A percentile compares a stretch with the other conserved stretches of the same genome.
These are phyloP conservation scores for Pterocles burchelli DNA, from an alignment of 2,113 vertebrate species.

Conservation along the genomic window DNA sequence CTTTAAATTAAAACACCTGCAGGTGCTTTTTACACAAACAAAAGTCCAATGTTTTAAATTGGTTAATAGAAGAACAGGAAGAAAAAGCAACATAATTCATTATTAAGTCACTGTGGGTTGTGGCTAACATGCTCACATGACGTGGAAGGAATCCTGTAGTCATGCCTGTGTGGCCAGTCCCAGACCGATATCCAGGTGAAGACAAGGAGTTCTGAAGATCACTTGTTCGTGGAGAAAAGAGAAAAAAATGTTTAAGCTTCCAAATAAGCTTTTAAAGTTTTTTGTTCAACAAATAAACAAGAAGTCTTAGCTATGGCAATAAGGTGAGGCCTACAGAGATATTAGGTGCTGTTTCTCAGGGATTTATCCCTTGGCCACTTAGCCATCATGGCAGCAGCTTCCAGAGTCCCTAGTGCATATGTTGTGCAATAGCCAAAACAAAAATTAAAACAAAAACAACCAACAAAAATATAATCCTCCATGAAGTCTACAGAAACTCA, in stretches of 20 bases:
- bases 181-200: slow-evolving; percentile 79
- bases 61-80: slow-evolving; percentile 69
- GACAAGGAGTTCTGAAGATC: slow-evolving; percentile 70
- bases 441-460: slow-evolving; percentile 61
- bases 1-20: slow-evolving; percentile 68
- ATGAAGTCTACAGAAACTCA: slow-evolving; percentile 77
- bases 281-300: slow-evolving; percentile 75
- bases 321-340: slow-evolving; percentile 80
- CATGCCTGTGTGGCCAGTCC: slow-evolving; percentile 79
- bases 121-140: slow-evolving; percentile 71
- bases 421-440: slow-evolving; percentile 79
- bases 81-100: slow-evolving; percentile 72
- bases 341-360: slow-evolving; percentile 77
- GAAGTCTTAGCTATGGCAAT: slow-evolving; percentile 80
- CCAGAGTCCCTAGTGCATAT: slow-evolving; percentile 83
- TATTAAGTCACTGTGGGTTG: slow-evolving; percentile 63
- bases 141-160: slow-evolving; percentile 76
- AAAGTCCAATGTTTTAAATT: slow-evolving; percentile 75
- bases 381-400: slow-evolving; percentile 80
- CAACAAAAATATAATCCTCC: slow-evolving; percentile 75
- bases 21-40: slow-evolving; percentile 77
- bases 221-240: slow-evolving; percentile 77
- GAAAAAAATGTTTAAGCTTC: slow-evolving; percentile 78
- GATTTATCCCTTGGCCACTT: slow-evolving; percentile 78
- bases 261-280: slow-evolving; percentile 78